phyloP scores from a whole-genome alignment of 2,888 invertebrate species.

The Macrophya alboannulata region DNA sequence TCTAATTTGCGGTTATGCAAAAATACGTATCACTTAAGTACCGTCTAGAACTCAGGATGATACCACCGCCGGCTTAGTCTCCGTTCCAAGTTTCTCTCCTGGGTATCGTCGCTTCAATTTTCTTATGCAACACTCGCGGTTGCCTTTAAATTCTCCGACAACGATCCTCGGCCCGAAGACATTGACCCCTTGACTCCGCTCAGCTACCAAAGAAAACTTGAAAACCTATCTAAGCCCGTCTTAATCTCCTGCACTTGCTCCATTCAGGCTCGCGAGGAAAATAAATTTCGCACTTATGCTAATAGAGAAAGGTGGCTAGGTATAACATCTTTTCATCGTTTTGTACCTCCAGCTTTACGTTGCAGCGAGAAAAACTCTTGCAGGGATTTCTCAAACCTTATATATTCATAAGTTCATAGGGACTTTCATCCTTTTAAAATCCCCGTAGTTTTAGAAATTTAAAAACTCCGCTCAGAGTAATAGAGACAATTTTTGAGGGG shows the following conservation, averaged over 20 bases:
- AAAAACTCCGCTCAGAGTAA: not conserved
- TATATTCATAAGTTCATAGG: conserved; percentile 29
- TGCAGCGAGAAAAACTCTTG: not conserved
- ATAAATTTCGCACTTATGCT: conserved; percentile 50
- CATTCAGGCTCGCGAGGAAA: conserved; percentile 30
- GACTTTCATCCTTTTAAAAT: conserved; percentile 1
- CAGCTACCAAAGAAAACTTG: conserved; percentile 13
- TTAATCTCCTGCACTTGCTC: conserved; percentile 39
- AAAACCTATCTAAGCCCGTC: conserved; percentile 40
- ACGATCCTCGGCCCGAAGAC: conserved; percentile 21
- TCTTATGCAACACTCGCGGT: conserved; percentile 43
- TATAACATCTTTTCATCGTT: conserved; percentile 15
- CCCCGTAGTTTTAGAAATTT: conserved; percentile 18
- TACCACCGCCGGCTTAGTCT: conserved; percentile 17
- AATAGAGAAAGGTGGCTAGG: conserved; percentile 1
- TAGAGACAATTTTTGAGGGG: not conserved
- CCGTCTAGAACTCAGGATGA: conserved; percentile 56
- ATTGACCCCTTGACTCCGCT: conserved; percentile 18
- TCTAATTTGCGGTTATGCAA: conserved; percentile 75
- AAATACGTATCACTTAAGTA: conserved; percentile 74
- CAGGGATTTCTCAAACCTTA: conserved; percentile 17
- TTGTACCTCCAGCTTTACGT: not conserved
- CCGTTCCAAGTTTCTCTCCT: conserved; percentile 20
- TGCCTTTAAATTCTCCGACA: conserved; percentile 45
- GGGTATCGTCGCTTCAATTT: conserved; percentile 51